Base-by-base conservation (phyloP, 2,113 vertebrate species). In the Seriola rivoliana region DNA sequence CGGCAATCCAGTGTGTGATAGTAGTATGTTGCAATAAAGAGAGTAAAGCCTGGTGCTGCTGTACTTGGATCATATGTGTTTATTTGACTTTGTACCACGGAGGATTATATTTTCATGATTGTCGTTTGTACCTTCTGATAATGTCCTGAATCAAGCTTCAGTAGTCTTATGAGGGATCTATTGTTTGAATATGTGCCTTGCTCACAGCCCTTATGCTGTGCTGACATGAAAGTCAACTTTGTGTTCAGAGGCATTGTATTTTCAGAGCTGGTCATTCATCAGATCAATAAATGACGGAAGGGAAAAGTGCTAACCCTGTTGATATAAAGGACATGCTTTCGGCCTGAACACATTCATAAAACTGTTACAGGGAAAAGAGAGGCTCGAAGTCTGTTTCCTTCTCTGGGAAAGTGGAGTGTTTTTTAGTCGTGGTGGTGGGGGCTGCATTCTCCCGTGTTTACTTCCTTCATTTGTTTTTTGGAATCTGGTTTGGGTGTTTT, bases 341-440 rank as follows among this genome's bases (percentile, higher is more conserved):
- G 85, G 85, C 55, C 73, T 82, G 78, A 52, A 80, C 85, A 79
- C 79, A 90, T 92, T 92, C 89, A 91, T 87, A 89, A 92, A 93
- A 87, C 19, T 29, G 57, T 79, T 79, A 34, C 40, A 63, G 71
- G 70, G 62, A 72, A 71, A 84, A 81, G 23, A 78, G 36, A 8
- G 55, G 76, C 83, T 89, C 80, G 84, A 83, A 85, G 82, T 58
- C 40, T 21, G 57, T 77, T 85, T 88, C 48, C 58, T 71, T 85
- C 76, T 85, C 84, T 82, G 87, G 82, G 84, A 90, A 90, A 78
- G 82, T 81, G 36, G n/a, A 9, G 58, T 54, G 17, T 85, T 82
- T 85, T 85, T 59, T 55, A 36, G 29, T 69, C 4, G 3, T 44
- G 52, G 63, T 34, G 78, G 85, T 11, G 79, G 85, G 69, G 80